Conservation (phyloP, 2,888 invertebrate species). For the Tachina lurida region DNA sequence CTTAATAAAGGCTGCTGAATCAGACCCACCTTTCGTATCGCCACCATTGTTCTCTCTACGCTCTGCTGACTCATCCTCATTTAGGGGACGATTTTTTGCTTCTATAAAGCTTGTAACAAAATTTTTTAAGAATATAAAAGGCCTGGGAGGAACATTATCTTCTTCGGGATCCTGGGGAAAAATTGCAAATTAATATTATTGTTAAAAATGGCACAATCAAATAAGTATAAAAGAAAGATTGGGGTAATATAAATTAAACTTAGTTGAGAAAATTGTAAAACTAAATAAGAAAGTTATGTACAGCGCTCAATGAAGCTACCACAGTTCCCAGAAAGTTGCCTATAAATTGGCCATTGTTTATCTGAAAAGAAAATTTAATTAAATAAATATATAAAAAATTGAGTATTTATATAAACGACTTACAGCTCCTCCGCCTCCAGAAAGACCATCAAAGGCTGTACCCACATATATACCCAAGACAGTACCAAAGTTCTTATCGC, state of each 20-base stretch:
- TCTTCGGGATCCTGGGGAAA: slow-evolving; percentile 81
- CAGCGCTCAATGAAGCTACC: slow-evolving; percentile 82
- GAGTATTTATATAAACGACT: slow-evolving; percentile 36
- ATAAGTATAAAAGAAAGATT: slow-evolving; percentile 4
- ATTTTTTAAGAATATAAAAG: slow-evolving; percentile 79
- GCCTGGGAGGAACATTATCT: slow-evolving; percentile 80
- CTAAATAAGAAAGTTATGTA: slow-evolving; percentile 75
- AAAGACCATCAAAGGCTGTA: slow-evolving; percentile 81
- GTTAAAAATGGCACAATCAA: background rate
- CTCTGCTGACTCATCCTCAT: slow-evolving; percentile 74
- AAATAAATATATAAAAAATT: background rate
- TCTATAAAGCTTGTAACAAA: slow-evolving; percentile 78
- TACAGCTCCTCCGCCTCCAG: slow-evolving; percentile 83
- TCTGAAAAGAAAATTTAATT: slow-evolving; percentile 74
- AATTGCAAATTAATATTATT: background rate
- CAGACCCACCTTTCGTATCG: slow-evolving; percentile 74
- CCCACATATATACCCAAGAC: slow-evolving; percentile 82
- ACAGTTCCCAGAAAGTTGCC: slow-evolving; percentile 82
- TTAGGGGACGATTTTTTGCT: slow-evolving; percentile 78
- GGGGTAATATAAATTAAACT: slow-evolving; percentile 47
- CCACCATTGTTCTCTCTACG: slow-evolving; percentile 62
- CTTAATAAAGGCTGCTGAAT: slow-evolving; percentile 80
- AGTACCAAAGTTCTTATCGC: slow-evolving; percentile 82
- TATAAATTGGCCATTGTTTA: slow-evolving; percentile 82
- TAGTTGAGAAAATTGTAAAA: slow-evolving; percentile 22